phyloP scores from a whole-genome alignment of 37 sponge, comb jelly and placozoan genomes.

The Geodia barretti region DNA sequence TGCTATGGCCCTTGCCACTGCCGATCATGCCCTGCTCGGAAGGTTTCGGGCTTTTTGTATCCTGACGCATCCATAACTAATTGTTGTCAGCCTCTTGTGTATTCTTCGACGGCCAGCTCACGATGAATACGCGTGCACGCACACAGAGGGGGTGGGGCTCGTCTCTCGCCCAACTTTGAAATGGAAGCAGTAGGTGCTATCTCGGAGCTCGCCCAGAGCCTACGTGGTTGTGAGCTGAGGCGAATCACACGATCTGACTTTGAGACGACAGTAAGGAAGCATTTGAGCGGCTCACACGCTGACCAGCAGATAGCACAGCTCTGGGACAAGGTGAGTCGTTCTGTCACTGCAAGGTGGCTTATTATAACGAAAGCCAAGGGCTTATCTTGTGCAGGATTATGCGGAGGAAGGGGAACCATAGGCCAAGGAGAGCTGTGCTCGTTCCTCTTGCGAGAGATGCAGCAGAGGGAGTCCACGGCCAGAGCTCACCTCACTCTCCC shows the following conservation, averaged over 20 bases:
- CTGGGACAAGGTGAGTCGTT: constrained; percentile 38
- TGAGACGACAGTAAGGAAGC: neutral
- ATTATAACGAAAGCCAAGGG: neutral
- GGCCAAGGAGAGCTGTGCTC: constrained; percentile 87
- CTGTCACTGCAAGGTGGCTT: neutral
- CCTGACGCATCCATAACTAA: no score
- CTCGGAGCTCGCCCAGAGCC: neutral
- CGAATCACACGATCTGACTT: neutral
- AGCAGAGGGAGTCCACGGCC: constrained; percentile 71
- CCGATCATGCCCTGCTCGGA: no score
- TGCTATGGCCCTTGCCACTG: no score
- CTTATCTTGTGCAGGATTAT: constrained; percentile 80
- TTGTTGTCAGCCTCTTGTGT: no score
- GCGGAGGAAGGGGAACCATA: constrained; percentile 70
- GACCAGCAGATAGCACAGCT: constrained; percentile 33
- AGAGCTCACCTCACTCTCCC: neutral
- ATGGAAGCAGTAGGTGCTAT: neutral
- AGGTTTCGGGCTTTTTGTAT: no score
- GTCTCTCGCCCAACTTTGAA: neutral
- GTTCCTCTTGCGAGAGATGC: constrained; percentile 83
- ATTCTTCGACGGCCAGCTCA: no score
- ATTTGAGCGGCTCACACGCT: neutral
- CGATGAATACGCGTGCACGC: no score
- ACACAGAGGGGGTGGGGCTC: neutral
- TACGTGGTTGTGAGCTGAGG: neutral